Evolutionary conservation across 2,113 vertebrate genomes (phyloP), one percentile per base, ranked within the genome.

Genomic region (Diglossa brunneiventris): DNA sequence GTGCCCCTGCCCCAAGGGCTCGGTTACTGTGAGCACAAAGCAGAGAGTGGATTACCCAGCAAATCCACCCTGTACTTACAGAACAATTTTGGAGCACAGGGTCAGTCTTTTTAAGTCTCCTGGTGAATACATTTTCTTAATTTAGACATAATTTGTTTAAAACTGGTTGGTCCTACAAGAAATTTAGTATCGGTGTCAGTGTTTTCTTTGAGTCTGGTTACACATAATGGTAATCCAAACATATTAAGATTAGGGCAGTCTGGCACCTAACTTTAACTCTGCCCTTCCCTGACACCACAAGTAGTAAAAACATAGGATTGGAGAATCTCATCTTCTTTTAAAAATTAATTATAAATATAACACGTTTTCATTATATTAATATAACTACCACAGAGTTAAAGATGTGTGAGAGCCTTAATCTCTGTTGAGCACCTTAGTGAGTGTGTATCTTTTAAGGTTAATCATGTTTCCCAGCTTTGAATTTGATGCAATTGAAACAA

Each of bases 121-220:
- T 78, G 55, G 28, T 82, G 80, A 95, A 91, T 58, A 49, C 12
- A 33, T 82, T 91, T 68, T 44, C 27, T 72, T 85, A 77, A 91
- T 75, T 91, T 75, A 83, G 56, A 27, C 39, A 28, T 62, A 72
- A 92, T 91, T 91, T 87, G 58, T 83, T 95, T 91, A 37, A 75
- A 94, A 91, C 31, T 68, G n/a, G 26, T 69, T 35, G 11, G 33
- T 73, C 58, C 69, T 91, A 92, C 79, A 87, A 92, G 77, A 95
- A 94, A 85, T 84, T 69, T 62, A 69, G 58, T n/a, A 28, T 82
- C 2, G 10, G 62, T 92, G 68, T 73, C 84, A 87, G 37, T 84
- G 74, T 91, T 94, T 96, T 92, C 81, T 94, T 95, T 95, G 87
- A 92, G 61, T 95, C 77, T 87, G 74, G 62, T 92, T 89, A 95